These are phyloP conservation scores for Zeus faber DNA, from an alignment of 2,113 vertebrate species.

Conservation along the genomic window DNA sequence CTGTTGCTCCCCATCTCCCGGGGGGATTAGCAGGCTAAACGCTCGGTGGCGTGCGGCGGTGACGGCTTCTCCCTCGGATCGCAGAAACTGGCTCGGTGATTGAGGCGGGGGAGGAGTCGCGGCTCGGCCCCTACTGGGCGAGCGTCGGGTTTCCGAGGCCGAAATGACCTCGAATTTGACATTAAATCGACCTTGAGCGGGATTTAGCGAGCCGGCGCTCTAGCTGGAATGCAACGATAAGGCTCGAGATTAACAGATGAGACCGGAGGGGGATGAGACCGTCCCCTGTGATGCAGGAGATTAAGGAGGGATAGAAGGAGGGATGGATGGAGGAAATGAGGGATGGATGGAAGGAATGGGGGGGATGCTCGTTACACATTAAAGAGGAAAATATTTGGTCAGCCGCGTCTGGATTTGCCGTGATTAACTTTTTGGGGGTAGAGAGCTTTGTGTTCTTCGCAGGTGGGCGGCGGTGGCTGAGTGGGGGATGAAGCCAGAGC, in stretches of 20 bases:
- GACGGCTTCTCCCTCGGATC: conserved; percentile 41
- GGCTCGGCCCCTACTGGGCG: conserved; percentile 49
- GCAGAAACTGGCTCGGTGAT: conserved; percentile 70
- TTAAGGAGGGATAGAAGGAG: conserved; percentile 40
- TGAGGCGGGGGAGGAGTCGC: conserved; percentile 79
- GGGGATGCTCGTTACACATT: conserved; percentile 7
- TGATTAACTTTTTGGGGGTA: no score
- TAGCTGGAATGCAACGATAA: conserved; percentile 74
- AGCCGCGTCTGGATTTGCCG: conserved; percentile 32
- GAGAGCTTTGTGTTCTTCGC: conserved; percentile 31
- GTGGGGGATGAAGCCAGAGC: conserved; percentile 34
- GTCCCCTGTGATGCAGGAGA: conserved; percentile 44
- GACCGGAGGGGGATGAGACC: conserved; percentile 49
- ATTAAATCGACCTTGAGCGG: conserved; percentile 82
- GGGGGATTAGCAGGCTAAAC: conserved; percentile 72
- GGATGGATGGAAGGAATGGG: conserved; percentile 3
- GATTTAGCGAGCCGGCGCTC: conserved; percentile 56
- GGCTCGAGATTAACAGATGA: conserved; percentile 63
- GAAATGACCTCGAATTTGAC: conserved; percentile 78
- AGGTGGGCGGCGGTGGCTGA: conserved; percentile 23
- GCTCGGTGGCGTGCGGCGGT: conserved; percentile 64
- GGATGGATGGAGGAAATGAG: neutral
- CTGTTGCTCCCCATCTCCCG: conserved; percentile 69
- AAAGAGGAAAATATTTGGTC: conserved; percentile 35
- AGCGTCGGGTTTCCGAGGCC: conserved; percentile 59